These are phyloP conservation scores for Phalangium opilio DNA, from an alignment of 2,888 invertebrate species.

Conservation along the genomic window DNA sequence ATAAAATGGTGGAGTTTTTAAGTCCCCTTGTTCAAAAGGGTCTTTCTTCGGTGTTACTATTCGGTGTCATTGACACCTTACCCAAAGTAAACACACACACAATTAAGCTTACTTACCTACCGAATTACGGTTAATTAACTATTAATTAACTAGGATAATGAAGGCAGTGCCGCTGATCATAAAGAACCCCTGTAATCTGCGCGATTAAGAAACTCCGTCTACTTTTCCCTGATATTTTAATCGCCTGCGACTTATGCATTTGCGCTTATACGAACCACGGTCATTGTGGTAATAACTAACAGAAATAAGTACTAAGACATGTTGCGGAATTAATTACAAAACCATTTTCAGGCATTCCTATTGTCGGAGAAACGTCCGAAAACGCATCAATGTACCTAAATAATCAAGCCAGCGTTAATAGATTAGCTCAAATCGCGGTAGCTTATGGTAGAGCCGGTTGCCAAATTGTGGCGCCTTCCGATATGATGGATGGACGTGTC, in stretches of 20 bases:
- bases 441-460: conserved; percentile 73
- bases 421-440: conserved; percentile 69
- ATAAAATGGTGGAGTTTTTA: conserved; percentile 52
- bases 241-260: conserved; percentile 86
- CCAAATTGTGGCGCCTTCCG: conserved; percentile 74
- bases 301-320: too few species aligned
- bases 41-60: conserved; percentile 65
- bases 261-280: conserved; percentile 88
- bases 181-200: conserved; percentile 61
- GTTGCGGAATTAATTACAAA: too few species aligned
- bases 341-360: conserved; percentile 46
- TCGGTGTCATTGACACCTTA: conserved; percentile 63
- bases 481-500: conserved; percentile 90
- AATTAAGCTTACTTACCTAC: too few species aligned
- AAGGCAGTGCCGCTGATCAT: conserved; percentile 60
- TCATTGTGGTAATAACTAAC: conserved; percentile 49
- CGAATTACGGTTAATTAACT: too few species aligned
- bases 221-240: conserved; percentile 61
- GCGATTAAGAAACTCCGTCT: conserved; percentile 55
- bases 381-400: conserved; percentile 38
- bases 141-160: conserved; percentile 44
- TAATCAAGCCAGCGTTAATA: conserved; percentile 58
- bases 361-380: conserved; percentile 39
- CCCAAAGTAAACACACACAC: conserved; percentile 51
- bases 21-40: conserved; percentile 56